Percentiles rank a stretch among this genome's conserved stretches.
phyloP scores from a whole-genome alignment of 2,888 invertebrate genomes.

The Hetaerina titia region DNA sequence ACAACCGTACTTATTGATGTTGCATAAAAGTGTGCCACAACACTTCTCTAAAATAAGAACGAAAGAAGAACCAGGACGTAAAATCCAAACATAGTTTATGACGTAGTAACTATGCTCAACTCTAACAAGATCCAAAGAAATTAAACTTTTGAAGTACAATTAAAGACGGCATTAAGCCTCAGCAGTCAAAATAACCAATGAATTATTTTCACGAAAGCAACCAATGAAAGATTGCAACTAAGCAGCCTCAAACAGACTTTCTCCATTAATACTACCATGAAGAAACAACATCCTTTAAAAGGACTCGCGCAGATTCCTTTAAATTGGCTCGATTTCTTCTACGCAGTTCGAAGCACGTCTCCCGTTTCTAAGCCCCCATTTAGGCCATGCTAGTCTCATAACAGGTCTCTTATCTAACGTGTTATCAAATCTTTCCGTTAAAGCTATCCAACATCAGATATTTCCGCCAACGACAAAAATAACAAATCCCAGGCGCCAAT shows the following conservation, averaged over 20 bases:
- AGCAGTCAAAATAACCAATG: not conserved
- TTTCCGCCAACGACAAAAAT: not conserved
- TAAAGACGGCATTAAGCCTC: no score
- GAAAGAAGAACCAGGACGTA: no score
- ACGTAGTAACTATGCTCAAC: no score
- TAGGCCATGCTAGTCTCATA: not conserved
- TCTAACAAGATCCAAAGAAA: not conserved
- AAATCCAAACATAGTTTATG: no score
- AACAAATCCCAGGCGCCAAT: not conserved
- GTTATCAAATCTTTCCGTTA: not conserved
- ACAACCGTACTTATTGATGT: no score
- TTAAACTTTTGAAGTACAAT: no score
- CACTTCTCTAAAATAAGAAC: no score
- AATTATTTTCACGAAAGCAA: not conserved
- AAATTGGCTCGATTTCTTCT: not conserved
- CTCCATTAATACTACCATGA: not conserved
- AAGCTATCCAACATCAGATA: not conserved
- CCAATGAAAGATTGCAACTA: not conserved
- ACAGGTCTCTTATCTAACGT: not conserved
- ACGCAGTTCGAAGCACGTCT: not conserved
- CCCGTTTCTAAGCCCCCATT: not conserved
- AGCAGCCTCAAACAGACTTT: not conserved
- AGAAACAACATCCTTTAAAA: not conserved
- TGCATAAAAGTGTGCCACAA: no score
- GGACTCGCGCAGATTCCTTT: not conserved